Base-by-base conservation (phyloP, 2,113 vertebrate genomes). In the Bubo bubo region DNA sequence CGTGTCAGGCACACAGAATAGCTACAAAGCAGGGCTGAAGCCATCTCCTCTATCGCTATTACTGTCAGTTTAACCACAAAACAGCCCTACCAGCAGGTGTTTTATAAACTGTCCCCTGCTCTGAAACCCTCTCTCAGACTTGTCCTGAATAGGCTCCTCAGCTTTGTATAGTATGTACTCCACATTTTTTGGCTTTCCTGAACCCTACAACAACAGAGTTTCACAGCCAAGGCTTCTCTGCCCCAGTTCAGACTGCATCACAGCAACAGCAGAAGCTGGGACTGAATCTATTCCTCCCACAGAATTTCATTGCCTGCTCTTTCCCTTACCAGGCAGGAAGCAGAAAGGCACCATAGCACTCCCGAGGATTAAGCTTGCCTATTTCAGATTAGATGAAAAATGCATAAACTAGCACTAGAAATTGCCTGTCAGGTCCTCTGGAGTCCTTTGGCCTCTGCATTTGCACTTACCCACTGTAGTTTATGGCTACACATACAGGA, bases 61-160 rank as follows among this genome's bases (percentile, higher is more conserved):
- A 27, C 37, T 66, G 73, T 63, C 92, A 84, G 94, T 94, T 94
- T 91, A 95, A 87, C 93, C 93, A 88, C 88, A 92, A 39, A 52
- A 24, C 88, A 93, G 84, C 41, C 41, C 30, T 68, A 76, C 47
- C 59, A 66, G 63, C 90, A 96, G 76, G 68, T 95, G 81, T 59
- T 82, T 39, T 52, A 68, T 43, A 74, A 85, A 64, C 72, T 20
- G 30, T 50, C 35, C 56, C n/a, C 47, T 85, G 26, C 76, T 83
- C 80, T 58, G 53, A 85, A 88, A 37, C 8, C 5, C 18, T 9
- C 50, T 22, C 63, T 71, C 23, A 34, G 30, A 37, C 49, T 74
- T 37, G 9, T 32, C 49, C 43, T 72, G 45, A 55, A 41, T 5
- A 72, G 26, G 32, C 21, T 49, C 55, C 49, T 82, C 60, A 62